Conservation (phyloP, 2,797 vertebrate species). For the Sardinella longiceps region DNA sequence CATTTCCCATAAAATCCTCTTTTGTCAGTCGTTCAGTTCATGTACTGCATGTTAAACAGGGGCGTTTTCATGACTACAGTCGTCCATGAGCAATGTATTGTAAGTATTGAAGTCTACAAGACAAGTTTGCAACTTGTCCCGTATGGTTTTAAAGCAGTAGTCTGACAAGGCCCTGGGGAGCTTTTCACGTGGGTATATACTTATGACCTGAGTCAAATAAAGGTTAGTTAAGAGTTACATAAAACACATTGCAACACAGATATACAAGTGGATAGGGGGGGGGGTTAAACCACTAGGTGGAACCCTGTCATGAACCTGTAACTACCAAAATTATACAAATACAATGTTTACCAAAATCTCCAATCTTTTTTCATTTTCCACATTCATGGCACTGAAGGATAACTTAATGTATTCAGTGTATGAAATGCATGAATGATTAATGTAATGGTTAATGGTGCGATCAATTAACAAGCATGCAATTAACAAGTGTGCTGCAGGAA, state of each 20-base stretch:
- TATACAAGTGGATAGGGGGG: no score
- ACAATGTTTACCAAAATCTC: background rate
- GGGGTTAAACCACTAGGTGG: no score
- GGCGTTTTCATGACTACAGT: conserved; percentile 31
- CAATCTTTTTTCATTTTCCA: no score
- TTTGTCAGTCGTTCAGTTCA: conserved; percentile 34
- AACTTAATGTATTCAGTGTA: no score
- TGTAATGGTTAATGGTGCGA: background rate
- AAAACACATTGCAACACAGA: no score
- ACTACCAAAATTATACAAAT: background rate
- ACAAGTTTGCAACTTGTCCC: background rate
- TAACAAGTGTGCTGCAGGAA: no score
- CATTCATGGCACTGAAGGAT: no score
- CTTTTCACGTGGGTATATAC: background rate
- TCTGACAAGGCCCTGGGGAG: background rate
- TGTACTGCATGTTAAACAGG: conserved; percentile 30
- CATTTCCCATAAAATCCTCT: conserved; percentile 58
- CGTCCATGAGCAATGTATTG: background rate
- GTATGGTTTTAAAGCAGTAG: background rate
- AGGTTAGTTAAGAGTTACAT: no score
- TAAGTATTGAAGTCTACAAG: background rate
- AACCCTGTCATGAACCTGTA: no score
- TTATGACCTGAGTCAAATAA: no score
- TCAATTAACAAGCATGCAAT: background rate
- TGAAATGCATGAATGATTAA: no score